A percentile compares a stretch with the other conserved stretches of the same genome.
These are phyloP conservation scores for Phocides pigmalion DNA, from an alignment of 1,140 invertebrate species.

Conservation along the genomic window DNA sequence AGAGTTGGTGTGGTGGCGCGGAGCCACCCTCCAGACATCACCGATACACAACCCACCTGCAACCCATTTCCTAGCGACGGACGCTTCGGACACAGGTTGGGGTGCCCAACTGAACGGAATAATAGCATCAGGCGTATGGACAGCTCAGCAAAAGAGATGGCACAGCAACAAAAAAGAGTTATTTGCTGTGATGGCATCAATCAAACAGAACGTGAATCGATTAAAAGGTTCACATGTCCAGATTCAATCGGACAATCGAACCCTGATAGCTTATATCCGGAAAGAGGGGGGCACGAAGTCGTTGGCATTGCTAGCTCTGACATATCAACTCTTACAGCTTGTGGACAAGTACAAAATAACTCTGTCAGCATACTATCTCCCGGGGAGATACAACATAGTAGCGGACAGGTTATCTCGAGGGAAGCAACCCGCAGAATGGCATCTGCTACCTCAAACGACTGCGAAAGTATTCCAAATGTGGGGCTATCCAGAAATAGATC, in stretches of 20 bases:
- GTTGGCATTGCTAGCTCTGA: background rate
- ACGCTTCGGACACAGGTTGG: conserved; percentile 42
- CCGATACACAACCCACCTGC: conserved; percentile 39
- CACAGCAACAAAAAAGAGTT: conserved; percentile 5
- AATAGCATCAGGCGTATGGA: too few relatives aligned
- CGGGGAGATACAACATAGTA: too few relatives aligned
- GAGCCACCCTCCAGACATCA: conserved; percentile 38
- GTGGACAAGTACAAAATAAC: background rate
- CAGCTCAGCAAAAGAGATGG: background rate
- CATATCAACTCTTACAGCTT: background rate
- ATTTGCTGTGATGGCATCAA: background rate
- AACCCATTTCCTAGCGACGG: conserved; percentile 51
- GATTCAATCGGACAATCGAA: conserved; percentile 1
- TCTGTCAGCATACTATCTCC: background rate
- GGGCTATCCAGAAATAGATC: background rate
- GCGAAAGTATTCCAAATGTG: background rate
- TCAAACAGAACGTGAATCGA: background rate
- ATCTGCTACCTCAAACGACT: too few relatives aligned
- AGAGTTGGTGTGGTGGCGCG: conserved; percentile 29
- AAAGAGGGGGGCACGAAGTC: conserved; percentile 6
- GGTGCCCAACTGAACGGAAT: too few relatives aligned
- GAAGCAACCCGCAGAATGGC: too few relatives aligned
- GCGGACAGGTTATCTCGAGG: too few relatives aligned
- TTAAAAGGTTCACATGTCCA: background rate
- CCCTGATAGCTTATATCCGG: background rate